Percentiles rank a stretch among this genome's conserved stretches.
phyloP scores from a whole-genome alignment of 2,113 vertebrate genomes.

The Ctenomys sociabilis region DNA sequence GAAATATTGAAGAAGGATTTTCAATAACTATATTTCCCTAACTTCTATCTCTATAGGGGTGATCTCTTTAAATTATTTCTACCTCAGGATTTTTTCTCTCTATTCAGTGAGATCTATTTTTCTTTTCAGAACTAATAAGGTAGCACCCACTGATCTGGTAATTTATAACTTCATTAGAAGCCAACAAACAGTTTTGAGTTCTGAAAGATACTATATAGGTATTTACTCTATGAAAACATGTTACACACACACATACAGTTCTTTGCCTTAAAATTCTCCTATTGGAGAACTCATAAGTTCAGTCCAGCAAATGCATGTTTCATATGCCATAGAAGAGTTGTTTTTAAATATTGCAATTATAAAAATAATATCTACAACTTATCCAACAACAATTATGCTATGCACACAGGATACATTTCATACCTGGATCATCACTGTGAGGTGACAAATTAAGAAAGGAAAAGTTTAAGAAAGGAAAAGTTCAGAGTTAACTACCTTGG shows the following conservation, averaged over 20 bases:
- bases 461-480: background rate
- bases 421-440: background rate
- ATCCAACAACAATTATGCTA: background rate
- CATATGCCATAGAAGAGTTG: background rate
- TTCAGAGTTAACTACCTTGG: background rate
- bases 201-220: background rate
- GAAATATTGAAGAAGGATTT: background rate
- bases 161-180: background rate
- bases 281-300: background rate
- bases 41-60: background rate
- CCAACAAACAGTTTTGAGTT: background rate
- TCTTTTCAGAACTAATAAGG: background rate
- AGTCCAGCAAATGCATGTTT: background rate
- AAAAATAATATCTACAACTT: slow-evolving; percentile 1
- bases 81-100: background rate
- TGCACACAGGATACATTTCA: background rate
- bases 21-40: slow-evolving; percentile 5
- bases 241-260: background rate
- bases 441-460: no score
- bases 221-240: background rate
- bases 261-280: background rate
- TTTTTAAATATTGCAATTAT: background rate
- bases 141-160: background rate
- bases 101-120: background rate
- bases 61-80: slow-evolving; percentile 11